Percentiles rank a stretch among this genome's conserved stretches.
These are phyloP conservation scores for Mesorhabditis spiculigera DNA, from an alignment of 2,888 invertebrate species.

Conservation along the genomic window DNA sequence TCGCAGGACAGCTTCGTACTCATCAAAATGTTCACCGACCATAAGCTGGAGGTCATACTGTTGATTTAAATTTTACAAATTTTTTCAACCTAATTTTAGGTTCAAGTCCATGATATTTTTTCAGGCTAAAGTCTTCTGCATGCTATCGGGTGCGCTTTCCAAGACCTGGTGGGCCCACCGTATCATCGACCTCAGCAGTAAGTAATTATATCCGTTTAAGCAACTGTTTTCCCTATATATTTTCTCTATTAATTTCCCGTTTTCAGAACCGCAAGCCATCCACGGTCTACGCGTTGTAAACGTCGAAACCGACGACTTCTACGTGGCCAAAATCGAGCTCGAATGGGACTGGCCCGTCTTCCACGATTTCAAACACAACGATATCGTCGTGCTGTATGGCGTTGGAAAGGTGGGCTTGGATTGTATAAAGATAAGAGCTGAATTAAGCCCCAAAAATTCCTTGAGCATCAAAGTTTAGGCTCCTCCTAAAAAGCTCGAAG, in stretches of 20 bases:
- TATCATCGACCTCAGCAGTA: conserved; percentile 46
- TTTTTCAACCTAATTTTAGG: too few species aligned
- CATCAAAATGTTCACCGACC: conserved; percentile 44
- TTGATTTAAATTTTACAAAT: background rate
- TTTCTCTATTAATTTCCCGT: background rate
- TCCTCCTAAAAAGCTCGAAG: conserved; percentile 23
- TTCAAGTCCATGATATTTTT: background rate
- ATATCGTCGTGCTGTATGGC: conserved; percentile 44
- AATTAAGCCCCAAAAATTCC: background rate
- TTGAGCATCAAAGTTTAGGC: conserved; percentile 17
- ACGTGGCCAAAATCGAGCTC: conserved; percentile 41
- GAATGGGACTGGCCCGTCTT: conserved; percentile 41
- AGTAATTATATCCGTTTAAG: conserved; percentile 20
- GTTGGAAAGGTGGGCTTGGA: conserved; percentile 46
- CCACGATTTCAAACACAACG: conserved; percentile 42
- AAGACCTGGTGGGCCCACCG: conserved; percentile 52
- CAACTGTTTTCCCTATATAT: background rate
- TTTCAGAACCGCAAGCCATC: conserved; percentile 43
- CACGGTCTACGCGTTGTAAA: conserved; percentile 34
- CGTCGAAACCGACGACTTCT: conserved; percentile 50
- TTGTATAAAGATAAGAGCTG: too few species aligned
- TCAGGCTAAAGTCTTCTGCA: conserved; percentile 43
- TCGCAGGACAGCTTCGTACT: conserved; percentile 29
- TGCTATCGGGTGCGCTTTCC: conserved; percentile 49
- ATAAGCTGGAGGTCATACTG: conserved; percentile 41